Conservation (phyloP, 2,888 invertebrate genomes). For the Rosalia funebris region DNA sequence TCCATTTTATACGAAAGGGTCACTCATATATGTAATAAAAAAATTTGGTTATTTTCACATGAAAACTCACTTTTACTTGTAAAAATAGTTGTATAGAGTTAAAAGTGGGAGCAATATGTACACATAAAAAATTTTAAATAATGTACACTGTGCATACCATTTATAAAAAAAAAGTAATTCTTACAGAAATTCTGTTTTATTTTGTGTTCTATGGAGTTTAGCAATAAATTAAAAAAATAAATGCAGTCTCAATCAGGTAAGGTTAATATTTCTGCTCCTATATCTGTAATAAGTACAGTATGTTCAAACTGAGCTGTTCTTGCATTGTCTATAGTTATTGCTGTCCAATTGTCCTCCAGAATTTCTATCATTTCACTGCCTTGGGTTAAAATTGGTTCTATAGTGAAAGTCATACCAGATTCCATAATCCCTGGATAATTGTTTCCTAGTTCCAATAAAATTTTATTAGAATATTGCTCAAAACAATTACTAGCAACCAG, state of each 20-base stretch:
- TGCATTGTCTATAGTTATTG: slow-evolving; percentile 81
- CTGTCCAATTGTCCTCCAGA: slow-evolving; percentile 93
- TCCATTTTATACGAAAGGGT: slow-evolving; percentile 59
- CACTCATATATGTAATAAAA: slow-evolving; percentile 38
- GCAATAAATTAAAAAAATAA: slow-evolving; percentile 10
- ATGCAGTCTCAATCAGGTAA: slow-evolving; percentile 6
- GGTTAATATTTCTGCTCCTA: slow-evolving; percentile 84
- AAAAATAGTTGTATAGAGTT: slow-evolving; percentile 50
- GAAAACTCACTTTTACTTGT: slow-evolving; percentile 52
- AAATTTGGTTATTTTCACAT: slow-evolving; percentile 60
- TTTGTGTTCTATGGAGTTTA: slow-evolving; percentile 20
- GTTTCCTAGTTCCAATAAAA: slow-evolving; percentile 75
- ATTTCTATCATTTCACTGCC: slow-evolving; percentile 75
- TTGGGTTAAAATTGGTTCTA: slow-evolving; percentile 88
- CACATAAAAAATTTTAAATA: slow-evolving; percentile 53
- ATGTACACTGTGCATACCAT: slow-evolving; percentile 55
- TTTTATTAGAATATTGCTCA: too few species aligned
- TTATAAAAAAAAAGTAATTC: slow-evolving; percentile 40
- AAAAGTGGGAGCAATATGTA: slow-evolving; percentile 58
- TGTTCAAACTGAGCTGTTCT: slow-evolving; percentile 93
- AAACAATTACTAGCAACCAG: too few species aligned
- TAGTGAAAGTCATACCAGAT: slow-evolving; percentile 94
- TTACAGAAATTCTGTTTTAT: slow-evolving; percentile 35
- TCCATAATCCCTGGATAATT: slow-evolving; percentile 76
- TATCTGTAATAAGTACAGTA: slow-evolving; percentile 84